phyloP scores from a whole-genome alignment of 2,113 vertebrate genomes.

The Osmerus mordax region DNA sequence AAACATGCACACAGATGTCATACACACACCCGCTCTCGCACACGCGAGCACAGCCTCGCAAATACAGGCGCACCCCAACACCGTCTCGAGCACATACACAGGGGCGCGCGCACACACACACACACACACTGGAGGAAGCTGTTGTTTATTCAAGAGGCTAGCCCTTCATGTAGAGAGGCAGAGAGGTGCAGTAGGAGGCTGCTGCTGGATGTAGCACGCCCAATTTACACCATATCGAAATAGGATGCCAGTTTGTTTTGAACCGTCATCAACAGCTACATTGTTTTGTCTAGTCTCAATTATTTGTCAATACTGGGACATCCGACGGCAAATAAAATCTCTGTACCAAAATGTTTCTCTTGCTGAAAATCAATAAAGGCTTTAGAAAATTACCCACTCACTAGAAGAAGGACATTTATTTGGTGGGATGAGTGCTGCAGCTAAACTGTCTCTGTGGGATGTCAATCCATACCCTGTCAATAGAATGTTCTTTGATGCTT shows the following conservation, averaged over 20 bases:
- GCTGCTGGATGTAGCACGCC: background rate
- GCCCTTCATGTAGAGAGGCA: background rate
- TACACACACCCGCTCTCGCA: background rate
- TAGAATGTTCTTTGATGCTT: slow-evolving; percentile 45
- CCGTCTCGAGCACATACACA: background rate
- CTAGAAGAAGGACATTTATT: slow-evolving; percentile 21
- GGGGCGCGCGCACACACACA: background rate
- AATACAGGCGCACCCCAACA: slow-evolving; percentile 17
- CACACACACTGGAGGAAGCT: background rate
- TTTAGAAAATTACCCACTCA: slow-evolving; percentile 38
- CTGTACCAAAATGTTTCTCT: slow-evolving; percentile 18
- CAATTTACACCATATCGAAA: background rate
- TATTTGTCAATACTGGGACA: background rate
- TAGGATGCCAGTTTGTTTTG: background rate
- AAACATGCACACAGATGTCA: slow-evolving; percentile 31
- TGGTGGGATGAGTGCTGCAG: slow-evolving; percentile 21
- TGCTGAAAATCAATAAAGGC: slow-evolving; percentile 36
- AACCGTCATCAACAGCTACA: background rate
- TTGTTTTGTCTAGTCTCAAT: background rate
- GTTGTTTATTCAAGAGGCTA: background rate
- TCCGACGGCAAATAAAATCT: background rate
- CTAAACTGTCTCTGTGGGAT: slow-evolving; percentile 17
- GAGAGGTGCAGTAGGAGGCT: background rate
- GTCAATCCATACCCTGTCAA: slow-evolving; percentile 27
- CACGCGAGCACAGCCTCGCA: slow-evolving; percentile 10